Conservation (phyloP, 2,113 vertebrate genomes). For the Albula glossodonta region DNA sequence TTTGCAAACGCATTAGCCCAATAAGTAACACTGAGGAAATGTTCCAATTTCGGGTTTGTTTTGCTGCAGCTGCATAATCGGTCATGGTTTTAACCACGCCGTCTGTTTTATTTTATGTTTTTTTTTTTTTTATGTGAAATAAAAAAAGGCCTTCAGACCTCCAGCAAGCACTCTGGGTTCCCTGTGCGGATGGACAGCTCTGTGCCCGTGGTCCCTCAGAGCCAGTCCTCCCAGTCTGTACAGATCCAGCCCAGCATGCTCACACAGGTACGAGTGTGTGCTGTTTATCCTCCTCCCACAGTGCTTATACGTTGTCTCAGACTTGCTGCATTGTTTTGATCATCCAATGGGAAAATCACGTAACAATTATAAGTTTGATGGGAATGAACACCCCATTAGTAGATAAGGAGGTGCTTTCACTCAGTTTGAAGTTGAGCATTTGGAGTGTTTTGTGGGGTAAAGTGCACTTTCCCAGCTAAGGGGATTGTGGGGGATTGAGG, state of each 20-base stretch:
- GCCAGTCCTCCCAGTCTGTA: conserved; percentile 87
- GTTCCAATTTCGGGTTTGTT: too few species aligned
- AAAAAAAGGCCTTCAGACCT: conserved; percentile 82
- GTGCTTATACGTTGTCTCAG: background rate
- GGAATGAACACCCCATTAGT: too few species aligned
- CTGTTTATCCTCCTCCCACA: background rate
- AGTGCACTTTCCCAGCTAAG: too few species aligned
- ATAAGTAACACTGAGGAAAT: too few species aligned
- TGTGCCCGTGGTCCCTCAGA: conserved; percentile 90
- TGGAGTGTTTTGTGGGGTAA: background rate
- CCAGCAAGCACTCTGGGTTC: conserved; percentile 88
- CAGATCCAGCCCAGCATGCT: conserved; percentile 95
- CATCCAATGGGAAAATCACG: background rate
- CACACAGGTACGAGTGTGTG: conserved; percentile 78
- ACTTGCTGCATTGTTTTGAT: background rate
- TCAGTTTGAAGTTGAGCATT: background rate
- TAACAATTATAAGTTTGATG: too few species aligned
- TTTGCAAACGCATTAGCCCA: too few species aligned
- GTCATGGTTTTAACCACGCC: too few species aligned
- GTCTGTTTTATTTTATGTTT: too few species aligned
- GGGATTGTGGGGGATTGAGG: too few species aligned
- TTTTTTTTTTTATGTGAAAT: background rate
- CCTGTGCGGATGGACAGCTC: conserved; percentile 95
- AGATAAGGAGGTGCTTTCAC: too few species aligned
- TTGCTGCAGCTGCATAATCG: too few species aligned